Evolutionary conservation across 2,888 invertebrate species (phyloP).

Genomic region (Limenitis camilla): DNA sequence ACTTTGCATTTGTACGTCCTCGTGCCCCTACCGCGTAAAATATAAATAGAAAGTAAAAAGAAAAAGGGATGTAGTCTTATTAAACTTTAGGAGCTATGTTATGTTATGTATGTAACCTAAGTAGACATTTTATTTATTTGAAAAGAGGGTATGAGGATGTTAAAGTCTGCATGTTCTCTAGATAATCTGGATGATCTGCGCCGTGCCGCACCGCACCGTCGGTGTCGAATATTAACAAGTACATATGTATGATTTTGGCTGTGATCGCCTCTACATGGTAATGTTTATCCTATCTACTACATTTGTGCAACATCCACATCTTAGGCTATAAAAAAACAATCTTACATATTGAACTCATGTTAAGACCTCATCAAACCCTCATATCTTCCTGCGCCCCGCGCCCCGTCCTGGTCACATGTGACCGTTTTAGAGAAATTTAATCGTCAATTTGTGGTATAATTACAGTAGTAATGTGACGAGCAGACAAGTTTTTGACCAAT

Average conservation of each 20-base stretch:
- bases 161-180: not conserved
- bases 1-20: not conserved
- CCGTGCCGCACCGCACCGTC: slow-evolving; percentile 2
- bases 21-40: not conserved
- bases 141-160: not conserved
- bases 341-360: no score
- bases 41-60: not conserved
- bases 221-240: no score
- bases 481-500: no score
- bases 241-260: not conserved
- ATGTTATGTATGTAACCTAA: no score
- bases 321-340: no score
- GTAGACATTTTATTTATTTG: not conserved
- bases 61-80: not conserved
- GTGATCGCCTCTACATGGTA: slow-evolving; percentile 13
- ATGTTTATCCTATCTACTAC: slow-evolving; percentile 7
- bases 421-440: no score
- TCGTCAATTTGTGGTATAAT: no score
- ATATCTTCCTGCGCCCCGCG: no score
- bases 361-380: no score
- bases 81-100: no score
- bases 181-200: slow-evolving; percentile 15
- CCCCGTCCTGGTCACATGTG: no score
- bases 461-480: not conserved
- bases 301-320: not conserved